Evolutionary conservation across 53 echinoderm and acorn worm genomes (phyloP).

Genomic region (Zoroaster sp.): DNA sequence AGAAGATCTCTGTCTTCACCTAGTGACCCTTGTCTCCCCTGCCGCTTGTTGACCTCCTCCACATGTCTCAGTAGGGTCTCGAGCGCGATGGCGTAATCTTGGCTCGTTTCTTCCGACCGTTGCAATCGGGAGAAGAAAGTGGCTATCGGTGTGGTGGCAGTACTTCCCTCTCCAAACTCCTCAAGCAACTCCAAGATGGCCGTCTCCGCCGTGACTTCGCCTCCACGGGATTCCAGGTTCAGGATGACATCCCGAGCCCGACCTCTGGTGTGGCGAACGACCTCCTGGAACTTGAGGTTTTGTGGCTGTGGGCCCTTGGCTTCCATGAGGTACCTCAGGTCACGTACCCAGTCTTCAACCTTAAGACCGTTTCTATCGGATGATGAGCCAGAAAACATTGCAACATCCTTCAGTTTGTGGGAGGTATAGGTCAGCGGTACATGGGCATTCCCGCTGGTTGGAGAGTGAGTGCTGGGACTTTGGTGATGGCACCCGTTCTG

Average conservation of each 20-base stretch:
- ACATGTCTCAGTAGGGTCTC: conserved; percentile 17
- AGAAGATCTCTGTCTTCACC: neutral
- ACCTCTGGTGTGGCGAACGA: conserved; percentile 17
- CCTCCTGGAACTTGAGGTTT: neutral
- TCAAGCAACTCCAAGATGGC: conserved; percentile 7
- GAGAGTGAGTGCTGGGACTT: too few species aligned
- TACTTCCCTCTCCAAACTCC: neutral
- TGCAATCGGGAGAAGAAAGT: conserved; percentile 9
- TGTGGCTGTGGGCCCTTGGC: neutral
- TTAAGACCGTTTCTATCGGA: too few species aligned
- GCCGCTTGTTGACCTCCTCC: neutral
- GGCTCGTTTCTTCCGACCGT: neutral
- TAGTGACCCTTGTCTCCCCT: neutral
- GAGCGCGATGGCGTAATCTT: conserved; percentile 22
- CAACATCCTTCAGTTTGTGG: too few species aligned
- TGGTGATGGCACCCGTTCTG: too few species aligned
- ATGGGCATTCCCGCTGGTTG: too few species aligned
- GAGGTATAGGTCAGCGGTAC: too few species aligned
- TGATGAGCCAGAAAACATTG: too few species aligned
- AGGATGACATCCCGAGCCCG: conserved; percentile 28
- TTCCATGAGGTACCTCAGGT: too few species aligned
- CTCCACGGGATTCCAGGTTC: conserved; percentile 15
- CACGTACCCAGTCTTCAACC: too few species aligned
- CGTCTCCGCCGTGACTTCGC: neutral
- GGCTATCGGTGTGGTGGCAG: neutral